Evolutionary conservation across 2,888 invertebrate genomes (phyloP).

Genomic region (Merodon equestris): DNA sequence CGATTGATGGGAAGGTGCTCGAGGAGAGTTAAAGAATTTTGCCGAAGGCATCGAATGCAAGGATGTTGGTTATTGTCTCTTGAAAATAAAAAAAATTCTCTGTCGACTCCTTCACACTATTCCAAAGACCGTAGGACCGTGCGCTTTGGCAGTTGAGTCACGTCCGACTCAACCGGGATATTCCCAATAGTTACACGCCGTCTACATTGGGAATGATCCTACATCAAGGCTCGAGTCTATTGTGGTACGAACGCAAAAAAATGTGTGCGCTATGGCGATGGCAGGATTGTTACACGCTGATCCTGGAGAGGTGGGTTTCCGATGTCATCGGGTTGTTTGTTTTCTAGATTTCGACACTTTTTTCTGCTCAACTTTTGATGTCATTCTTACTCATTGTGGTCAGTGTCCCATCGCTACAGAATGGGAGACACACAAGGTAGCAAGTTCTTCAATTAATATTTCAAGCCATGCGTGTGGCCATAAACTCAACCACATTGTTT

Average conservation of each 20-base stretch:
- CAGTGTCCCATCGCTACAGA: too few species aligned
- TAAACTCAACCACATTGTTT: constrained; percentile 54
- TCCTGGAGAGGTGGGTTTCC: too few species aligned
- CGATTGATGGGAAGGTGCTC: constrained; percentile 1
- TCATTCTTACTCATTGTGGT: too few species aligned
- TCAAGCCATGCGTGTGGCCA: constrained; percentile 50
- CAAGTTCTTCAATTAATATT: constrained; percentile 56
- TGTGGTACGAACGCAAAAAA: constrained; percentile 14
- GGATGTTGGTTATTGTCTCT: constrained; percentile 61
- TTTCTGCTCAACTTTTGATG: too few species aligned
- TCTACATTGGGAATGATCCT: neutral
- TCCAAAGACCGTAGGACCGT: constrained; percentile 15
- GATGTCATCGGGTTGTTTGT: constrained; percentile 14
- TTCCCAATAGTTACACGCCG: constrained; percentile 33
- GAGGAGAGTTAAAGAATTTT: neutral
- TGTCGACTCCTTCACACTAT: constrained; percentile 43
- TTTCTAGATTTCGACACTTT: constrained; percentile 13
- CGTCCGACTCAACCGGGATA: constrained; percentile 52
- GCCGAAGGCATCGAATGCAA: constrained; percentile 47
- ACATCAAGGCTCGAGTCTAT: neutral
- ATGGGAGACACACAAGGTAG: constrained; percentile 32
- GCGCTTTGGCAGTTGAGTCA: constrained; percentile 56
- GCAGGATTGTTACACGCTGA: too few species aligned
- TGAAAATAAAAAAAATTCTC: constrained; percentile 48
- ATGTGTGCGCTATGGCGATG: too few species aligned